These are phyloP conservation scores for Anthophora plumipes DNA, from an alignment of 2,888 invertebrate genomes.

Conservation along the genomic window DNA sequence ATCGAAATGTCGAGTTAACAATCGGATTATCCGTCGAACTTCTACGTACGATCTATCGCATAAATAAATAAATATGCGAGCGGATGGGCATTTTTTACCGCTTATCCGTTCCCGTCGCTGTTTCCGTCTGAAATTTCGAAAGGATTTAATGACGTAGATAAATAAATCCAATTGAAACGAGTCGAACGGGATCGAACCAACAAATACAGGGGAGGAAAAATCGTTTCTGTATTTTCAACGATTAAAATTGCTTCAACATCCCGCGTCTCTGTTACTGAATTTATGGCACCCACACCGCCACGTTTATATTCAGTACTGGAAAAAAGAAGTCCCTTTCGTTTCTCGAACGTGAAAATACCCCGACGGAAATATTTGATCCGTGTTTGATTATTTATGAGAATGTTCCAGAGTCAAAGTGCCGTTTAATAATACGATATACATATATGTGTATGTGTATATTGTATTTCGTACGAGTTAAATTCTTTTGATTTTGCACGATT, in stretches of 20 bases:
- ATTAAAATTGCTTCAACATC: conserved; percentile 28
- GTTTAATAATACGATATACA: too few relatives aligned
- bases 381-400: not conserved
- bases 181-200: not conserved
- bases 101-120: conserved; percentile 36
- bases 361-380: not conserved
- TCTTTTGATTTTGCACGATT: too few relatives aligned
- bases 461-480: too few relatives aligned
- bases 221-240: conserved; percentile 7
- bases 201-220: not conserved
- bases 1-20: conserved; percentile 66
- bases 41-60: conserved; percentile 49
- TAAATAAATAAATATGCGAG: conserved; percentile 54
- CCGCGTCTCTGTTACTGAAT: conserved; percentile 2
- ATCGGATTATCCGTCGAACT: conserved; percentile 63
- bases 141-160: conserved; percentile 51
- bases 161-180: conserved; percentile 47
- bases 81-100: conserved; percentile 49
- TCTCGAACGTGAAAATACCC: not conserved
- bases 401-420: not conserved
- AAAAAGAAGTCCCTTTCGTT: not conserved
- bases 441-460: too few relatives aligned
- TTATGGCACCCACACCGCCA: not conserved
- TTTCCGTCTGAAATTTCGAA: conserved; percentile 31
- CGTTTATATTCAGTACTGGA: not conserved